Evolutionary conservation across 2,797 vertebrate species (phyloP), one percentile per base, ranked within the genome.

Genomic region (Molossus alvarezi): DNA sequence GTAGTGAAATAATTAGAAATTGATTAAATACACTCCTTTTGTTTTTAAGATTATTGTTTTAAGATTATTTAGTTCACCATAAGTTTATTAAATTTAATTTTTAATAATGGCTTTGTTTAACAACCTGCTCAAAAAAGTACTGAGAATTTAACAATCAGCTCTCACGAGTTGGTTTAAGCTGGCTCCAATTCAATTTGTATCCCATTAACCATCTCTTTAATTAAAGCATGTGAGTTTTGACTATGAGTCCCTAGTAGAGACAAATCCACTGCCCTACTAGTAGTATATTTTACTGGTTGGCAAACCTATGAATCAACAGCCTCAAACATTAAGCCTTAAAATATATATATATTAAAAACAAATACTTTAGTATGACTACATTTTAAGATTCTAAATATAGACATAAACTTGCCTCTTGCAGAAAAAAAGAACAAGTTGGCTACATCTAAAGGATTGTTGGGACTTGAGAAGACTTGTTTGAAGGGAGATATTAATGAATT

Each of bases 291-390:
- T 67, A 83, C 14, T 64, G 21, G 13, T 8, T 93, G 60, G 7
- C 15, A 96, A 93, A 85, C 55, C 23, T 72, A 64, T 62, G 15
- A 76, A n/a, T 89, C 60, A 69, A 8, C 60, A 79, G 9, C 27
- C 23, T 89, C 65, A 77, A 83, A 67, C 27, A 72, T 41, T 88
- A 94, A 84, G 48, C 53, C 13, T 85, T 88, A 64, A 82, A 94
- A 80, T 10, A 65, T 51, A 80, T 51, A 7, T 65, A 80, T 23
- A 1, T 60, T 27, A 17, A 41, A 84, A 88, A 33, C 58, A 72
- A 88, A 73, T 81, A 67, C 6, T 21, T 90, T 21, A 73, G 27
- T 51, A 75, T 25, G 3, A 58, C 37, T 87, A 51, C 4, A 60
- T 65, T 67, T 83, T 41, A 91, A 80, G 13, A 62, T 48, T 71